Evolutionary conservation across 2,888 invertebrate genomes (phyloP).

Genomic region (Acanthosepion pharaonis): DNA sequence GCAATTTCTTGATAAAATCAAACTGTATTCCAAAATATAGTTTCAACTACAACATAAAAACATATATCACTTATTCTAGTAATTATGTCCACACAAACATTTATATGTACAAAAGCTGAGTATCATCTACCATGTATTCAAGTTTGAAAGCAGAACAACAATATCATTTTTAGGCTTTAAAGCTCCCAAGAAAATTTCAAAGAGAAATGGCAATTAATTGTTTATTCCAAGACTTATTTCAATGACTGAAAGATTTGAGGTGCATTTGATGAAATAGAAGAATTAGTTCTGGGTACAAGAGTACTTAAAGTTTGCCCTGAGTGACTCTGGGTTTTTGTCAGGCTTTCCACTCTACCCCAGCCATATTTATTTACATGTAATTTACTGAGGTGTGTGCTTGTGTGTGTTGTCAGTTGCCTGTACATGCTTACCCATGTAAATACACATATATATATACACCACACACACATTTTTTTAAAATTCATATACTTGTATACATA

Average conservation of each 20-base stretch:
- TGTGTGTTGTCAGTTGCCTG: neutral
- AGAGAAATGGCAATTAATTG: neutral
- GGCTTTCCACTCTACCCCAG: neutral
- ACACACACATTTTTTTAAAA: neutral
- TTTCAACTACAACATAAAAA: no score
- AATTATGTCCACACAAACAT: no score
- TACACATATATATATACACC: neutral
- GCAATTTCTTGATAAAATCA: no score
- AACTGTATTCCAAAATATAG: no score
- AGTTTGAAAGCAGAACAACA: no score
- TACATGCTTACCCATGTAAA: neutral
- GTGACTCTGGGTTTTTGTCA: neutral
- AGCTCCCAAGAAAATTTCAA: no score
- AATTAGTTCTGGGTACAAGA: neutral
- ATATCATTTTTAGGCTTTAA: no score
- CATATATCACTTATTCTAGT: no score
- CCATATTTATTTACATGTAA: neutral
- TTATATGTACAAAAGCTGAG: no score
- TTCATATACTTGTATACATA: neutral
- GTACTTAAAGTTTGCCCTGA: neutral
- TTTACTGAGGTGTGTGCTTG: no score
- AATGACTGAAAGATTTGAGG: neutral
- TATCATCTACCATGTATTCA: no score
- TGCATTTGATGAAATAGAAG: neutral
- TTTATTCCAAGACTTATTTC: neutral